Evolutionary conservation across 2,113 vertebrate genomes (phyloP), one percentile per base, ranked within the genome.

Genomic region (Ptilorrhoa leucosticta): DNA sequence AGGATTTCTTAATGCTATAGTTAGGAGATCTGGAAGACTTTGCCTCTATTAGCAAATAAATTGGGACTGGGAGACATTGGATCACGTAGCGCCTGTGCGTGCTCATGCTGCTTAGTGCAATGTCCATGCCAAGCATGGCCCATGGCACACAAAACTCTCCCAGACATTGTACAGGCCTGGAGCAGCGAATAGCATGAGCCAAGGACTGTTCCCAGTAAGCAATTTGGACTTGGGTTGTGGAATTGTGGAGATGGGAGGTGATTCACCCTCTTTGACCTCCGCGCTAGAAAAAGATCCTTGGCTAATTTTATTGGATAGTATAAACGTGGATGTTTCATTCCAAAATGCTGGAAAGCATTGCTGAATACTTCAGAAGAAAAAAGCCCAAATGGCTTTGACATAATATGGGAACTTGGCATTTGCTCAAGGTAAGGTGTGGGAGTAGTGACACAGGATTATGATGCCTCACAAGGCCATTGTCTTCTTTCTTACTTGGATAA

Each of bases 1-100:
- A 26, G 8, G 13, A 0, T 23, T 57, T 58, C 79, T 7, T 58
- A 11, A 11, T 8, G 1, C 28, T 53, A 2, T 22, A 54, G 4
- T 21, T 27, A 51, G 37, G 6, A 70, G 13, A 24, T 57, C 6
- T 42, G 28, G 7, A 73, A 78, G 28, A 70, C 19, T 51, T 65
- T 57, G 8, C 13, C 17, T 66, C 3, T 45, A 56, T 22, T 21
- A 22, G 15, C 35, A 54, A 54, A 83, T 44, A 35, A 66, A 58
- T 19, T 58, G 15, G 10, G 20, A 31, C 2, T 15, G 26, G 31
- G 15, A 39, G 16, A 31, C 7, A 17, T 16, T 13, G 8, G 5
- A 61, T 66, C 17, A 48, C 44, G 7, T 53, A n/a, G 57, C 61
- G 18, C 14, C 20, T 24, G 8, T 16, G 15, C 81, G 1, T 26